Conservation (phyloP, 2,797 vertebrate species). For the Sphenopsis melanotis region DNA sequence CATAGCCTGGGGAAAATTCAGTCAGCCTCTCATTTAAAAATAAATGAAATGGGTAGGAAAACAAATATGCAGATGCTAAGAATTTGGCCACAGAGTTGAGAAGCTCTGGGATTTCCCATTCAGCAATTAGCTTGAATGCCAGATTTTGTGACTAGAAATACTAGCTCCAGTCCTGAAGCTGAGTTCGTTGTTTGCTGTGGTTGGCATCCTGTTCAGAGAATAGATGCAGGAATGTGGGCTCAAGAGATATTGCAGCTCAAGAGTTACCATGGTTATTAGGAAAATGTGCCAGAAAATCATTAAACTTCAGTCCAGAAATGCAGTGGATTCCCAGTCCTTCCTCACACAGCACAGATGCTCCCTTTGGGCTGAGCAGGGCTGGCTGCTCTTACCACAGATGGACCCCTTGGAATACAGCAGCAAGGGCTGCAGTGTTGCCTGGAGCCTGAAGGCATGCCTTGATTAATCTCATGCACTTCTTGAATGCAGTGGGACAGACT, state of each 20-base stretch:
- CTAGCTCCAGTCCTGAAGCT: background rate
- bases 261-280: slow-evolving; percentile 54
- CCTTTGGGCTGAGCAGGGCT: background rate
- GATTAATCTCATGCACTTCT: background rate
- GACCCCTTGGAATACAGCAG: background rate
- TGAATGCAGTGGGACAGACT: background rate
- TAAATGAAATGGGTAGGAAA: slow-evolving; percentile 56
- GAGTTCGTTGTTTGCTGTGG: background rate
- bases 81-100: slow-evolving; percentile 14
- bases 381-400: background rate
- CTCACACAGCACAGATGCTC: slow-evolving; percentile 3
- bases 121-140: background rate
- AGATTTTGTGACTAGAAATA: slow-evolving; percentile 4
- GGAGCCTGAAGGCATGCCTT: background rate
- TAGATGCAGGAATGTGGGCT: slow-evolving; percentile 20
- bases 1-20: background rate
- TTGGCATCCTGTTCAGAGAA: slow-evolving; percentile 26
- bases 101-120: slow-evolving; percentile 42
- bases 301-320: slow-evolving; percentile 16
- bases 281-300: slow-evolving; percentile 48
- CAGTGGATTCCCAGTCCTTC: slow-evolving; percentile 8
- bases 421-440: background rate
- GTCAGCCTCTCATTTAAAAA: slow-evolving; percentile 42
- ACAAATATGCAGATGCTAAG: slow-evolving; percentile 36
- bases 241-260: slow-evolving; percentile 10